phyloP scores from a whole-genome alignment of 2,888 invertebrate species.

The Phymatocera aterrima region DNA sequence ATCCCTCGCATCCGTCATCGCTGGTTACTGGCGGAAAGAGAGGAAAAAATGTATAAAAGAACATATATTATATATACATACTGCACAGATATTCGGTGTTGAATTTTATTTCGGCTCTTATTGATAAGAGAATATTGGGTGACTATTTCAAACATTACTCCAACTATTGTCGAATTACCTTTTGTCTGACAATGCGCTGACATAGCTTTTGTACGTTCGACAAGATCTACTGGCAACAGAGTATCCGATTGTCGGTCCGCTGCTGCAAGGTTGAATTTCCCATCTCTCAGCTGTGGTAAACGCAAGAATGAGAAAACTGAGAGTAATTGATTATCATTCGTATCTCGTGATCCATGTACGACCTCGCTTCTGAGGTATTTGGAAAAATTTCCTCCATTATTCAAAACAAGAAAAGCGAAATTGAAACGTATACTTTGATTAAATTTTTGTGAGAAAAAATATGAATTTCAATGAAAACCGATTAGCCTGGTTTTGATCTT shows the following conservation, averaged over 20 bases:
- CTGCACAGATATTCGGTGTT: not conserved
- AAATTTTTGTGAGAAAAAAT: too few relatives aligned
- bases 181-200: conserved; percentile 50
- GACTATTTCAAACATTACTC: not conserved
- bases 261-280: conserved; percentile 75
- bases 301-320: conserved; percentile 33
- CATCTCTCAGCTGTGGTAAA: conserved; percentile 75
- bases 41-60: conserved; percentile 12
- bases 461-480: too few relatives aligned
- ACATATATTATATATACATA: not conserved
- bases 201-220: conserved; percentile 51
- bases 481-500: too few relatives aligned
- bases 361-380: too few relatives aligned
- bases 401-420: too few relatives aligned
- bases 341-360: too few relatives aligned
- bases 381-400: too few relatives aligned
- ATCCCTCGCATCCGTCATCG: conserved; percentile 57
- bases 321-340: not conserved
- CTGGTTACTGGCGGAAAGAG: conserved; percentile 48
- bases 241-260: conserved; percentile 75
- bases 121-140: not conserved
- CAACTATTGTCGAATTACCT: conserved; percentile 51
- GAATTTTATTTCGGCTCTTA: too few relatives aligned
- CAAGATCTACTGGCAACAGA: conserved; percentile 56
- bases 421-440: too few relatives aligned